phyloP scores from a whole-genome alignment of 2,888 invertebrate species.

The Mylabris sibirica region DNA sequence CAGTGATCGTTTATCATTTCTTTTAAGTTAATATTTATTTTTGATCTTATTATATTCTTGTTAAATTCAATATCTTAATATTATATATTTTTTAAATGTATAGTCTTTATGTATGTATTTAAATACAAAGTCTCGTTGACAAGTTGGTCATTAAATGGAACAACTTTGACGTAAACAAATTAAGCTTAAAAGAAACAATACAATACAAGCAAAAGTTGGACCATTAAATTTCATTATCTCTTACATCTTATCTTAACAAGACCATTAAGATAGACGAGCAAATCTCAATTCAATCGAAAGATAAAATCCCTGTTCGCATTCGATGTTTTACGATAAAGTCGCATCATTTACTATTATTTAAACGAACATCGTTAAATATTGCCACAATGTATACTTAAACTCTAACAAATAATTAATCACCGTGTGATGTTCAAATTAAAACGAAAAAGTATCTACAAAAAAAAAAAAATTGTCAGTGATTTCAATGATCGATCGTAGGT shows the following conservation, averaged over 20 bases:
- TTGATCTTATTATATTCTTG: neutral
- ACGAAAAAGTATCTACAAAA: neutral
- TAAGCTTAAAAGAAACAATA: constrained; percentile 32
- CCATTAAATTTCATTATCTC: constrained; percentile 35
- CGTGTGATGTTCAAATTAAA: neutral
- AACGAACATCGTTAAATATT: neutral
- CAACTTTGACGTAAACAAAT: constrained; percentile 33
- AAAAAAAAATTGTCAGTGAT: neutral
- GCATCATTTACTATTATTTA: constrained; percentile 28
- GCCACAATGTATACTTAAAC: too few relatives aligned
- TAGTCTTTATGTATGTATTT: neutral
- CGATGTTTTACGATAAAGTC: constrained; percentile 35
- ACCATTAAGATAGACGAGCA: constrained; percentile 40
- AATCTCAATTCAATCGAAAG: constrained; percentile 37
- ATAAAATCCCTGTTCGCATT: constrained; percentile 39
- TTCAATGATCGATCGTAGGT: neutral
- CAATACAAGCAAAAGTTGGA: constrained; percentile 22
- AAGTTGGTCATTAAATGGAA: constrained; percentile 6
- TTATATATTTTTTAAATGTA: neutral
- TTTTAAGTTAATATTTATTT: neutral
- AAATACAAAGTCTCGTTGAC: neutral
- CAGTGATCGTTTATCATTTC: neutral
- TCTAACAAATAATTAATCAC: neutral
- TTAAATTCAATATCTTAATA: neutral
- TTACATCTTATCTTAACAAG: constrained; percentile 38